Base-by-base conservation (phyloP, 1,140 invertebrate species). In the Magallana angulata region DNA sequence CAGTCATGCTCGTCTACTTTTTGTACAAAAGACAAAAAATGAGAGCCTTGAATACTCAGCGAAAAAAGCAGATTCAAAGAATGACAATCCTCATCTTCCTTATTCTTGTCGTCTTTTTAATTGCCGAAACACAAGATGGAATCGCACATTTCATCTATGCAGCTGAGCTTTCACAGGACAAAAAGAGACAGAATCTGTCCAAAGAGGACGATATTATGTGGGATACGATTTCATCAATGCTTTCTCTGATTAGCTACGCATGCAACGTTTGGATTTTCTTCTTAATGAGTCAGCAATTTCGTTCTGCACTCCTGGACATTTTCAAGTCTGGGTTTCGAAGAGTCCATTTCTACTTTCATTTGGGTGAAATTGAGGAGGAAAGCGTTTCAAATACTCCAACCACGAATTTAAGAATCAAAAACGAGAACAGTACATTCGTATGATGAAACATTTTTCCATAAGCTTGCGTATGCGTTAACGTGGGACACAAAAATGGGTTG, bases 231-330 rank as follows among this genome's bases (percentile, higher is more conserved):
- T 83, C 85, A 9, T 57, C 60, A 8, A 30, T 87, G 0, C 11
- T 89, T 7, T 84, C 85, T 8, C 57, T 89, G 24, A 7, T 89
- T 0, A 76, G 85, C 18, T 89, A 89, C 57, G 80, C 82, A 36
- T 86, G 85, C 30, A 89, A 89, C 18, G 87, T 89, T 80, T 89
- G 88, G 88, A 89, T 89, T 57, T 89, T 84, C 24, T 84, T 89
- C 62, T 71, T 89, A 0, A 89, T 89, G 88, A 89, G 88, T 82
- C 18, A 82, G 14, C 88, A 89, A 58, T 89, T 89, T 57, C 85
- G 88, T 5, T 87, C 86, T 2, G 86, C 86, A 1, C 8, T 82
- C 5, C 48, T 57, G n/a, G 18, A 82, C 57, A 82, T 82, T 6
- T 82, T 82, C 9, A 57, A 24, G 18, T 58, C 48, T 4, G 56